phyloP scores from a whole-genome alignment of 2,113 vertebrate species.

The Channa maculata region DNA sequence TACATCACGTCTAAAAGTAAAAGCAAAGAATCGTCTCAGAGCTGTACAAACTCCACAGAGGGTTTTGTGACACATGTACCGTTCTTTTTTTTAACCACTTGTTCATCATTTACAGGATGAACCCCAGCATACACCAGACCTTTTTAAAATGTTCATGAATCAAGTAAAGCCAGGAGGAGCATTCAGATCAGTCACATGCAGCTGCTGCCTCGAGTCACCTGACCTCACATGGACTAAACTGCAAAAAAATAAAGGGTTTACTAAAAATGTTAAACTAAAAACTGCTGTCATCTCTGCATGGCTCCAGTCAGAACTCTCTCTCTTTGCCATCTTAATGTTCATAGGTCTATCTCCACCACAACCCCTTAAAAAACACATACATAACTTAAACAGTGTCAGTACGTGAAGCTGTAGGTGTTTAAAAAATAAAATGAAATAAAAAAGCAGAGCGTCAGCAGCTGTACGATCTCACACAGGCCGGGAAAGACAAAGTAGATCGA shows the following conservation, averaged over 20 bases:
- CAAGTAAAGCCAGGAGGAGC: conserved; percentile 76
- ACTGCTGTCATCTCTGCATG: not conserved
- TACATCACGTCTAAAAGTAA: conserved; percentile 71
- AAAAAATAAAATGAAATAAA: conserved; percentile 7
- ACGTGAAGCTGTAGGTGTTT: not conserved
- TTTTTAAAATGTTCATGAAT: conserved; percentile 59
- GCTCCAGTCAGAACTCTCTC: not conserved
- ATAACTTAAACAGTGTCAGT: conserved; percentile 14
- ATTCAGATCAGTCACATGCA: conserved; percentile 53
- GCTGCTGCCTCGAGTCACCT: conserved; percentile 1
- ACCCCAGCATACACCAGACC: conserved; percentile 11
- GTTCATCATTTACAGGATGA: conserved; percentile 4
- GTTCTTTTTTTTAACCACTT: not conserved
- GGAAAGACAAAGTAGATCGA: conserved; percentile 43
- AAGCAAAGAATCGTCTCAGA: conserved; percentile 42
- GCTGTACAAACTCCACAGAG: conserved; percentile 52
- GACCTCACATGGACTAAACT: conserved; percentile 32
- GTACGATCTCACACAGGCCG: conserved; percentile 21
- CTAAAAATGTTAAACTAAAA: not conserved
- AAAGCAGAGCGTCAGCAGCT: conserved; percentile 7
- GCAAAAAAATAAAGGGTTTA: not conserved
- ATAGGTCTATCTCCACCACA: conserved; percentile 28
- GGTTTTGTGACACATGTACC: conserved; percentile 32
- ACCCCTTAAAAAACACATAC: not conserved
- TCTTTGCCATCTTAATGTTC: not conserved